Conservation (phyloP, 2,113 vertebrate genomes). For the Scolopax mira region DNA sequence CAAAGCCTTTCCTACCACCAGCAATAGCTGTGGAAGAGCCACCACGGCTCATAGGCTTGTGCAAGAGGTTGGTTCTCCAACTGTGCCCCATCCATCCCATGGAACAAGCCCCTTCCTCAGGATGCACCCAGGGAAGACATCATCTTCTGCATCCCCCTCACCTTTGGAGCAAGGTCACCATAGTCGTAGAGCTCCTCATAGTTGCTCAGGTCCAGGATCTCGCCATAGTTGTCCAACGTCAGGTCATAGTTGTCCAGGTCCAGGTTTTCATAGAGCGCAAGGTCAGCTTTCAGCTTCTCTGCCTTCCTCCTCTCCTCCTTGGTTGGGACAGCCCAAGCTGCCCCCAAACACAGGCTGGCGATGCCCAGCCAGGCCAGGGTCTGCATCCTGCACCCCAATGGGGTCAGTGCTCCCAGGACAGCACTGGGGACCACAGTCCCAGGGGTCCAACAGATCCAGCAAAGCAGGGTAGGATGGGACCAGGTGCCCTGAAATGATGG, state of each 20-base stretch:
- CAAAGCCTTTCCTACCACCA: not conserved
- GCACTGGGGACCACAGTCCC: not conserved
- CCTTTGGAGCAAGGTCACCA: slow-evolving; percentile 68
- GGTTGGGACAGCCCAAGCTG: not conserved
- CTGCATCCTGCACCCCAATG: not conserved
- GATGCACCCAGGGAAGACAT: not conserved
- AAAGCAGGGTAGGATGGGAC: not conserved
- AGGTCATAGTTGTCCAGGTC: slow-evolving; percentile 56
- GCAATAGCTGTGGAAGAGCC: not conserved
- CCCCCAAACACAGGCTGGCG: slow-evolving; percentile 8
- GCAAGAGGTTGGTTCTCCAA: not conserved
- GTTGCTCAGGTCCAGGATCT: slow-evolving; percentile 69
- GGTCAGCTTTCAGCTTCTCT: not conserved
- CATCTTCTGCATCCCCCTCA: not conserved
- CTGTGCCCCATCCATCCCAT: not conserved
- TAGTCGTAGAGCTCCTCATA: slow-evolving; percentile 75
- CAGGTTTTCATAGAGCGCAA: not conserved
- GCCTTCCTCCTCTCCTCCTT: not conserved
- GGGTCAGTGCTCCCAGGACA: not conserved
- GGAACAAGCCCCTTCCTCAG: rapidly evolving
- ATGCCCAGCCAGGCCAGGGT: slow-evolving; percentile 23
- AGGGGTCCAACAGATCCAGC: not conserved
- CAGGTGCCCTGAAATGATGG: rapidly evolving
- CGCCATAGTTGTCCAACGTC: slow-evolving; percentile 61
- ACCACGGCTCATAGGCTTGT: not conserved